Base-by-base conservation (phyloP, 2,113 vertebrate genomes). In the Gobio gobio region DNA sequence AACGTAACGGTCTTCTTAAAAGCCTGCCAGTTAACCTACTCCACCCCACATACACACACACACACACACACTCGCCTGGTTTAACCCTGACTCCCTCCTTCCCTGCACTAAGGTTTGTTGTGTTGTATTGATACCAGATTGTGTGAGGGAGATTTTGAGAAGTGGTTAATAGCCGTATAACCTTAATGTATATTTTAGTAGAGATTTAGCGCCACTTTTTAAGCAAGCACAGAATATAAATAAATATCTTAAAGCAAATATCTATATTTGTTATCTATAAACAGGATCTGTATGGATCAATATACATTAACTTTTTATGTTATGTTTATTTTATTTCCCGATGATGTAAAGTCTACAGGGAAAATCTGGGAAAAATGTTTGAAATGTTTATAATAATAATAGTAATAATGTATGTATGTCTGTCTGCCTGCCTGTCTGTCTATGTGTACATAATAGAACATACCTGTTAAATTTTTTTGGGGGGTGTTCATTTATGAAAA, bases 1-100 rank as follows among this genome's bases (percentile, higher is more conserved):
- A 43, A 76, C 24, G 36, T 43, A n/a, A n/a, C 13, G 7, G 26
- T 56, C 63, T 82, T 66, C 45, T 51, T 16, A 40, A 54, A 68
- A 40, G 9, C 10, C 47, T 68, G 45, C 45, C 63, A 68, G 36
- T 51, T 51, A 47, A 22, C 24, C 64, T 26, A 51, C 61, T 81
- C 61, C 61, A 76, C 74, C 74, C 73, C 72, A 8, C 8, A 12
- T 36, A 16, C 76, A 36, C 76, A 10, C 16, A 33, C 47, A 33
- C 74, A 64, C 61, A 26, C 61, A 72, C 43, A 75, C 72, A 16
- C 73, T 76, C 8, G 74, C 74, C 74, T 76, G 24, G 47, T 33
- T 76, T 76, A 76, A 76, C 74, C 74, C 26, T 16, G 0, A 76
- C 24, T 33, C 49, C 49, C 49, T 51, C 74, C 26, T 20, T 10